Evolutionary conservation across 2,888 invertebrate species (phyloP), one percentile per base, ranked within the genome.

Genomic region (Blastobasis lacticolella): DNA sequence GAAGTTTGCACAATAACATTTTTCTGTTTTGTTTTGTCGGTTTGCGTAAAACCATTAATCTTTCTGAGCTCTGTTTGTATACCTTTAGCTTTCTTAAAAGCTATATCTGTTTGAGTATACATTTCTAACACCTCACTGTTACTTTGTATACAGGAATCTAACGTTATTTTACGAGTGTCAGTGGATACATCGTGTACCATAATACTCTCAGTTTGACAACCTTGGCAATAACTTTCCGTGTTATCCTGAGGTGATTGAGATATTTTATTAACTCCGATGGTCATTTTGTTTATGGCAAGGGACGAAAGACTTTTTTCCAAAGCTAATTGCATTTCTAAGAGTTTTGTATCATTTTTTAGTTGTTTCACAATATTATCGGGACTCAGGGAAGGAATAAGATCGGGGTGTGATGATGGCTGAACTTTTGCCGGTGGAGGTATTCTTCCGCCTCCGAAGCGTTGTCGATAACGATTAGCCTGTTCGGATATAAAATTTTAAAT

Each of bases 401-500:
- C 82, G 53, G 79, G 80, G 59, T 70, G 72, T 57, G 73, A 65
- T 53, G 75, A 66, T 62, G 71, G 74, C 49, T 75, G 63, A 54
- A 71, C 58, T 62, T 78, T 77, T 55, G 77, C 68, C 55, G 75
- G 69, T 49, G 74, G 66, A 61, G 74, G 77, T 54, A 78, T 71
- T 68, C 79, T 79, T 76, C 79, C 77, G 69, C 78, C 75, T 65
- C 79, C 77, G 74, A 70, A 77, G 69, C 81, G 80, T 61, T 79
- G 80, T 59, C 85, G 84, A 73, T 86, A 86, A 69, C 83, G 81
- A 77, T 75, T 78, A 62, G 88, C 89, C 89, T 89, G 88, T 84
- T 78, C 70, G 67, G 73, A 85, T 68, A 87, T 69, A 85, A 81
- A 66, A 71, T 8, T 46, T 46, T 6, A 23, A 23, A 23, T 23